Base-by-base conservation (phyloP, 1,140 invertebrate species). In the Drosophila ananassae region DNA sequence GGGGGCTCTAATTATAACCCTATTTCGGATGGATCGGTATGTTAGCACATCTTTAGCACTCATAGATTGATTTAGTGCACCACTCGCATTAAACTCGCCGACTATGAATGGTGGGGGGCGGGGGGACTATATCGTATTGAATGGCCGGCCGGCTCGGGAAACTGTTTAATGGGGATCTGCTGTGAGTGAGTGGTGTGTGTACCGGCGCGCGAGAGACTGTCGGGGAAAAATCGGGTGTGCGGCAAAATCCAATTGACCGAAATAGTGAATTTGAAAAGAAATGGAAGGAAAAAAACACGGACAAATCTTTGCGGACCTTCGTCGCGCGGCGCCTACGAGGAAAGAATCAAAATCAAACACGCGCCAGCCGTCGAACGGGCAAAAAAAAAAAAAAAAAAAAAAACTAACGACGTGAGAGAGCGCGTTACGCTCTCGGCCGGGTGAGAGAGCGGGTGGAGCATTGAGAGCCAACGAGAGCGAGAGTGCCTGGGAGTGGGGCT, bases 261-360 rank as follows among this genome's bases (percentile, higher is more conserved):
- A 84, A 48, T 56, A 69, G 44, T 72, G 51, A 87, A 87, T 87
- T 71, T 71, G 79, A 46, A 79, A 81, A 85, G 61, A 79, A 85
- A 89, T 64, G 34, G 21, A n/a, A 12, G 41, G 13, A 22, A 28
- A 78, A 77, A 87, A 87, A 79, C 83, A 89, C 83, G 83, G 82
- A 87, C 82, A 75, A 87, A 74, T 37, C 28, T 75, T 71, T 63
- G 64, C 82, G 82, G 83, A 87, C 83, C 66, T 69, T 79, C 77
- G 80, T 79, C 80, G 77, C 81, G 60, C 81, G 76, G 82, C 79
- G 83, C 79, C 80, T 89, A 89, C 82, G 82, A 87, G 83, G 83
- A 87, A 87, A 87, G 83, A 87, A 87, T 79, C 83, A 61, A 87
- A 87, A 79, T 79, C 81, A 73, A 89, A 83, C 82, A 81, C 68